Evolutionary conservation across 2,113 vertebrate species (phyloP).

Genomic region (Willisornis vidua): DNA sequence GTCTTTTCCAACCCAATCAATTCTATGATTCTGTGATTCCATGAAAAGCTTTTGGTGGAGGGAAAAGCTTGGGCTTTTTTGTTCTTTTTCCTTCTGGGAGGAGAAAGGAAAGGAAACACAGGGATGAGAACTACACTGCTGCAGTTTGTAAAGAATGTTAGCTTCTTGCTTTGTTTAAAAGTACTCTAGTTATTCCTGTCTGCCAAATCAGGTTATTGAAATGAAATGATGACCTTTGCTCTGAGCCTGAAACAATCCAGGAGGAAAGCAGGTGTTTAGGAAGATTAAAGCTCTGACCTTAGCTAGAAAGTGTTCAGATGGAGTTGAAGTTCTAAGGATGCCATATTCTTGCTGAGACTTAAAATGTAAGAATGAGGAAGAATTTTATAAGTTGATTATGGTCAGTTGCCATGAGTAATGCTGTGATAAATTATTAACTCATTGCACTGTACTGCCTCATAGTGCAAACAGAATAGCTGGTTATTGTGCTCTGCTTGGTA

Average conservation of each 20-base stretch:
- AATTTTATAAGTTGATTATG: conserved; percentile 32
- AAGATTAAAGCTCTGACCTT: neutral
- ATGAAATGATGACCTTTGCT: neutral
- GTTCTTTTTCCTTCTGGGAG: neutral
- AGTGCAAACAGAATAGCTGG: conserved; percentile 53
- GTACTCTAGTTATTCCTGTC: conserved; percentile 1
- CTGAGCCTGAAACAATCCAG: neutral
- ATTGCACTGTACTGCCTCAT: conserved; percentile 36
- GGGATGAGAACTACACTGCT: neutral
- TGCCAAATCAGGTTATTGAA: conserved; percentile 32
- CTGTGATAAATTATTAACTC: conserved; percentile 66
- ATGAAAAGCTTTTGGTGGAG: neutral
- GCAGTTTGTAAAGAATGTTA: neutral
- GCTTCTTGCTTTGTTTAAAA: conserved; percentile 26
- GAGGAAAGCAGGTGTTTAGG: conserved; percentile 4
- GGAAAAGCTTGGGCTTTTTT: neutral
- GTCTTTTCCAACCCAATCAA: too few relatives aligned
- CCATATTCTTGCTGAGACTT: neutral
- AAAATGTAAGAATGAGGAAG: conserved; percentile 39
- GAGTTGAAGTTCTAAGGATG: neutral
- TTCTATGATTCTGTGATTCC: too few relatives aligned
- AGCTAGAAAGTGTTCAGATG: neutral
- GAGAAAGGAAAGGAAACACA: neutral
- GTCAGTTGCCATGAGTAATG: conserved; percentile 41
- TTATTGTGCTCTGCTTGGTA: conserved; percentile 58